phyloP scores from a whole-genome alignment of 2,113 vertebrate species.

The Heloderma charlesbogerti region DNA sequence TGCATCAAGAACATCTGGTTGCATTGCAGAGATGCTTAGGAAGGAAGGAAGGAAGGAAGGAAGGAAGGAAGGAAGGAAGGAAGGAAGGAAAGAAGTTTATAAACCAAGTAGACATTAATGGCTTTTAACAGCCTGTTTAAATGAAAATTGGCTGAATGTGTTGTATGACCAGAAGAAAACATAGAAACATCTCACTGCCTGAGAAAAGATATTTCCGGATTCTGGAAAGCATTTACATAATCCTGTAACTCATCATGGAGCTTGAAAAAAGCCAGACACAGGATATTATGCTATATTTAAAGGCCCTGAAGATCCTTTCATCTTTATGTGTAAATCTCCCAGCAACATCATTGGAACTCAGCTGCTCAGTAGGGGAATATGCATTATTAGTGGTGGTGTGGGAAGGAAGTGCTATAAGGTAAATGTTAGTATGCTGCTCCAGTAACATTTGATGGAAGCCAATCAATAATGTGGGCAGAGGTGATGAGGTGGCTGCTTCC shows the following conservation, averaged over 20 bases:
- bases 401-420: background rate
- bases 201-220: background rate
- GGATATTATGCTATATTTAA: background rate
- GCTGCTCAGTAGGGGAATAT: background rate
- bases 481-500: background rate
- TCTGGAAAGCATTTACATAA: slow-evolving; percentile 1
- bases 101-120: background rate
- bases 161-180: background rate
- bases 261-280: background rate
- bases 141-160: background rate
- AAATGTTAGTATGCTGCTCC: background rate
- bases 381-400: background rate
- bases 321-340: background rate
- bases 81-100: background rate
- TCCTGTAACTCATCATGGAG: background rate
- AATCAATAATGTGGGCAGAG: background rate
- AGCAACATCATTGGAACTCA: background rate
- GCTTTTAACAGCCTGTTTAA: background rate
- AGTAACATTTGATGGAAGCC: background rate
- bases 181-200: background rate
- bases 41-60: no score
- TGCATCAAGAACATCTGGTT: background rate
- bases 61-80: no score
- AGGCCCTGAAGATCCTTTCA: background rate
- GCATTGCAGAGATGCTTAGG: background rate